Percentiles rank a stretch among this genome's conserved stretches.
Conservation (phyloP, 2,888 invertebrate genomes). For the Drepanosiphum platanoidis region DNA sequence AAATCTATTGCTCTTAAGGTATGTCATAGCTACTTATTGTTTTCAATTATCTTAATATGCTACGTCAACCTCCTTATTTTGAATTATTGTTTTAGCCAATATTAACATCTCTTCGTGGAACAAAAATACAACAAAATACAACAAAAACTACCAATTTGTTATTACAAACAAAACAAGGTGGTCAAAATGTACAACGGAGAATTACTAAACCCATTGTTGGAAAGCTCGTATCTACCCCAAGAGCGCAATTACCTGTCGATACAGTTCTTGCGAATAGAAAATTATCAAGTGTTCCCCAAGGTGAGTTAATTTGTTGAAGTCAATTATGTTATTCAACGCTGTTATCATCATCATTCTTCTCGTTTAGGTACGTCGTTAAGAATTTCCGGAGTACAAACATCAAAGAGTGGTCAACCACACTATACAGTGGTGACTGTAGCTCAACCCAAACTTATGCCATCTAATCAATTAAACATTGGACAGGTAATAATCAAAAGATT, state of each 20-base stretch:
- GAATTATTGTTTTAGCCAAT: conserved; percentile 47
- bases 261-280: conserved; percentile 43
- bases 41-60: no score
- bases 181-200: conserved; percentile 37
- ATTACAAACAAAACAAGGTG: conserved; percentile 19
- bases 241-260: conserved; percentile 44
- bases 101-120: conserved; percentile 41
- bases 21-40: neutral
- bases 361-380: conserved; percentile 44
- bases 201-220: conserved; percentile 50
- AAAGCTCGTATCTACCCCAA: conserved; percentile 44
- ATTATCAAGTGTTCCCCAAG: conserved; percentile 47
- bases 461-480: conserved; percentile 60
- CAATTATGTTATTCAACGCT: neutral
- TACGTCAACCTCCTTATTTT: neutral
- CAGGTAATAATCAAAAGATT: conserved; percentile 21
- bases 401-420: conserved; percentile 57
- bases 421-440: conserved; percentile 64
- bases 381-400: conserved; percentile 51
- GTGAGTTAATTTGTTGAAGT: conserved; percentile 15
- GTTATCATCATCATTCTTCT: neutral
- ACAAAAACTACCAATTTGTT: conserved; percentile 28
- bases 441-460: conserved; percentile 64
- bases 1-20: conserved; percentile 55
- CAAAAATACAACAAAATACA: conserved; percentile 36